phyloP scores from a whole-genome alignment of 1,140 invertebrate genomes.

The Pinna nobilis region DNA sequence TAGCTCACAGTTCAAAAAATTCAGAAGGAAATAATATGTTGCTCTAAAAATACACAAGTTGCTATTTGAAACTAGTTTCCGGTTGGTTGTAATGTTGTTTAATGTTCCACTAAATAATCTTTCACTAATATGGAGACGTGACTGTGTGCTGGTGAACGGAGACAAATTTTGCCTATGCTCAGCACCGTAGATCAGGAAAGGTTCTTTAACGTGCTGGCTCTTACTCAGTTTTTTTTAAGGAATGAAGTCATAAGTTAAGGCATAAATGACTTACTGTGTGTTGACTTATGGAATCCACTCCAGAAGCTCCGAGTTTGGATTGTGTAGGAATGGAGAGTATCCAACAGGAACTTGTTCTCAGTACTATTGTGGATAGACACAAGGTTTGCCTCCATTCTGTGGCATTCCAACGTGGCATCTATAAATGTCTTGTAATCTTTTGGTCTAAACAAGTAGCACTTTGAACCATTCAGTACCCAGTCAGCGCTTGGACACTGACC shows the following conservation, averaged over 20 bases:
- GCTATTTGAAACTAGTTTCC: too few species aligned
- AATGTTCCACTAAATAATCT: too few species aligned
- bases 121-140: too few species aligned
- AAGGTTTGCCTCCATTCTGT: constrained; percentile 28
- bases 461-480: constrained; percentile 33
- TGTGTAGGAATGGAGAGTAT: constrained; percentile 1
- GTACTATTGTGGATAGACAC: constrained; percentile 42
- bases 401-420: constrained; percentile 40
- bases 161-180: too few species aligned
- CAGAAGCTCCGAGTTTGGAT: constrained; percentile 34
- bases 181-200: too few species aligned
- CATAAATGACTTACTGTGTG: constrained; percentile 27
- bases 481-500: constrained; percentile 32
- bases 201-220: too few species aligned
- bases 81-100: too few species aligned
- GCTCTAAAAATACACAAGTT: too few species aligned
- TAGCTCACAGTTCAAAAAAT: too few species aligned
- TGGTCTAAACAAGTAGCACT: constrained; percentile 40
- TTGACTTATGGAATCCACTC: constrained; percentile 46
- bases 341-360: constrained; percentile 38
- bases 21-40: too few species aligned
- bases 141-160: too few species aligned
- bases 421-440: constrained; percentile 27
- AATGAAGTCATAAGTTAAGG: background rate
- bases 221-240: too few species aligned